These are phyloP conservation scores for Pocillopora verrucosa DNA, from an alignment of 64 coral and sea anemone species.

Conservation along the genomic window DNA sequence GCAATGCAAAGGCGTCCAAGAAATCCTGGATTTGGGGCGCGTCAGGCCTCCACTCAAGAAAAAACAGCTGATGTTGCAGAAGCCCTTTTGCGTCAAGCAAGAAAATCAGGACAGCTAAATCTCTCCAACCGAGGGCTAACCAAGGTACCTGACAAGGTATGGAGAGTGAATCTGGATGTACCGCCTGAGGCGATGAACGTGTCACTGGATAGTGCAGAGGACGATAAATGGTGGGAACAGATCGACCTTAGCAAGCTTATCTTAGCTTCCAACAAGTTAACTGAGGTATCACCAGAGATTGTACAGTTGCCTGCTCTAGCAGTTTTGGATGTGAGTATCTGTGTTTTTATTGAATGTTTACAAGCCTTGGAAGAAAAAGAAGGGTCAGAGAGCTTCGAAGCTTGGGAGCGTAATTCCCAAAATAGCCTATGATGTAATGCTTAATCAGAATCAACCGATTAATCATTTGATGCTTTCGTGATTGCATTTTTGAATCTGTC, in stretches of 20 bases:
- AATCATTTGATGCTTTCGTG: neutral
- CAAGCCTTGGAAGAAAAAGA: neutral
- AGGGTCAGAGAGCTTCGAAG: too few species aligned
- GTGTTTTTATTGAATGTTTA: neutral
- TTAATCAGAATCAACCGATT: neutral
- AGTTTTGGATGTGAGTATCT: slow-evolving; percentile 83
- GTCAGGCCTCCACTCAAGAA: neutral
- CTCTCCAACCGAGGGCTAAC: slow-evolving; percentile 76
- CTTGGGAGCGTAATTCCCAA: too few species aligned
- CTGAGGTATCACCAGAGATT: slow-evolving; percentile 77
- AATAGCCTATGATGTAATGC: too few species aligned
- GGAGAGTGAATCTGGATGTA: slow-evolving; percentile 85
- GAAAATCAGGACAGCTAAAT: slow-evolving; percentile 91
- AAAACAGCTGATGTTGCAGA: slow-evolving; percentile 69
- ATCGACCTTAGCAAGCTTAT: slow-evolving; percentile 86
- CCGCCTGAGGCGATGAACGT: slow-evolving; percentile 85
- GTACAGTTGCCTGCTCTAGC: slow-evolving; percentile 63
- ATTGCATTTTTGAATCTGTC: neutral
- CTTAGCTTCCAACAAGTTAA: slow-evolving; percentile 89
- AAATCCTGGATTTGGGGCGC: slow-evolving; percentile 53
- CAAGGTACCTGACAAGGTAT: slow-evolving; percentile 86
- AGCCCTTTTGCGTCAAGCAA: slow-evolving; percentile 76
- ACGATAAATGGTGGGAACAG: slow-evolving; percentile 96
- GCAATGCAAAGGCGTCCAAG: slow-evolving; percentile 75
- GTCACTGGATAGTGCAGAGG: slow-evolving; percentile 78